These are phyloP conservation scores for Cosmopolites sordidus DNA, from an alignment of 2,888 invertebrate species.

Conservation along the genomic window DNA sequence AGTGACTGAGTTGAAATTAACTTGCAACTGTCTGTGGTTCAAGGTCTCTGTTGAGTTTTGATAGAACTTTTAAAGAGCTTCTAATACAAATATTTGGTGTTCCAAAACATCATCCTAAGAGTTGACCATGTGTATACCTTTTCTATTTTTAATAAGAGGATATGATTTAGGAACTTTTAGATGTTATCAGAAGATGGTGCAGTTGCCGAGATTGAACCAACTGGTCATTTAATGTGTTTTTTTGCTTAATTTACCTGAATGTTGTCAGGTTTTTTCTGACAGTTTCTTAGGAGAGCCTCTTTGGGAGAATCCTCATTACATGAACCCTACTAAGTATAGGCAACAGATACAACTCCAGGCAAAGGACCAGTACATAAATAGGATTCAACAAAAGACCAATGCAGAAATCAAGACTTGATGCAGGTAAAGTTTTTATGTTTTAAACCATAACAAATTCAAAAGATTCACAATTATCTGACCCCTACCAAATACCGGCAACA, in stretches of 20 bases:
- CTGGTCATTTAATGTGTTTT: too few species aligned
- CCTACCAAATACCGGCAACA: too few species aligned
- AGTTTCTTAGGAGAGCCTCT: conserved; percentile 90
- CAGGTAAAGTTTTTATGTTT: too few species aligned
- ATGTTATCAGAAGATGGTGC: conserved; percentile 95
- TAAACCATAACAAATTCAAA: too few species aligned
- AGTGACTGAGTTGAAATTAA: conserved; percentile 95
- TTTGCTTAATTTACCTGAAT: conserved; percentile 61
- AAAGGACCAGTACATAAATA: conserved; percentile 64
- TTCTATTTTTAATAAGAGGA: conserved; percentile 82
- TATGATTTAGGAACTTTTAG: conserved; percentile 99
- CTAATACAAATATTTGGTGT: conserved; percentile 87
- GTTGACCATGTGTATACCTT: conserved; percentile 94
- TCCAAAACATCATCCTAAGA: conserved; percentile 94
- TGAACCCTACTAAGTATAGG: conserved; percentile 84
- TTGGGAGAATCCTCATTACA: conserved; percentile 90
- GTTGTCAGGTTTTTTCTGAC: conserved; percentile 77
- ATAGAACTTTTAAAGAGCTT: conserved; percentile 78
- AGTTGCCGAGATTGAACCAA: conserved; percentile 90
- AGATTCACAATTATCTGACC: too few species aligned
- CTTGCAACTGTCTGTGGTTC: conserved; percentile 96
- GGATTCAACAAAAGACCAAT: conserved; percentile 74
- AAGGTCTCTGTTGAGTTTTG: conserved; percentile 91
- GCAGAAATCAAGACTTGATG: conserved; percentile 70
- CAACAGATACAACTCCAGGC: conserved; percentile 50